Conservation (phyloP, 2,113 vertebrate species). For the Vanacampus margaritifer region DNA sequence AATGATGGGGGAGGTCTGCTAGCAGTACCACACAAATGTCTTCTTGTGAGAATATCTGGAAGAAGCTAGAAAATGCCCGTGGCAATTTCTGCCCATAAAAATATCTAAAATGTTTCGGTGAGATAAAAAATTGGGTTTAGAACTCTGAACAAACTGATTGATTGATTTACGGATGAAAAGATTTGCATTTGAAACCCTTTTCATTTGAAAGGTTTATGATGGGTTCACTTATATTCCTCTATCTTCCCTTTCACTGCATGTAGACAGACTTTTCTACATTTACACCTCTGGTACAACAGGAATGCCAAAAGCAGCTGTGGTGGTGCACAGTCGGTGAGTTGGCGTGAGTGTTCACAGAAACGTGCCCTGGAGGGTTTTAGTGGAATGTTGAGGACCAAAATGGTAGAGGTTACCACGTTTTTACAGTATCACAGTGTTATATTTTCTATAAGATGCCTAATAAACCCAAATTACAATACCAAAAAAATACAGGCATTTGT, state of each 20-base stretch:
- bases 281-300: slow-evolving; percentile 88
- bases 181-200: neutral
- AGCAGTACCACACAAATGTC: slow-evolving; percentile 1
- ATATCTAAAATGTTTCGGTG: neutral
- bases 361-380: too few relatives aligned
- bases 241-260: neutral
- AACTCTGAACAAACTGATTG: too few relatives aligned
- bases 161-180: too few relatives aligned
- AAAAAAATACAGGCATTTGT: too few relatives aligned
- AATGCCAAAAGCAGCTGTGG: slow-evolving; percentile 85
- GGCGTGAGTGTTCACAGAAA: neutral
- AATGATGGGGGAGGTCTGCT: slow-evolving; percentile 1
- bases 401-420: too few relatives aligned
- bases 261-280: slow-evolving; percentile 86
- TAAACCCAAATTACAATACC: too few relatives aligned
- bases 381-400: too few relatives aligned
- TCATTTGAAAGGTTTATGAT: neutral
- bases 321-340: slow-evolving; percentile 86
- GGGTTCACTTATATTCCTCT: neutral
- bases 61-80: neutral
- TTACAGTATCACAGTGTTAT: too few relatives aligned
- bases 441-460: too few relatives aligned
- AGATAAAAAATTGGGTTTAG: too few relatives aligned
- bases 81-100: too few relatives aligned
- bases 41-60: neutral